Evolutionary conservation across 2,797 vertebrate species (phyloP), one percentile per base, ranked within the genome.

Genomic region (Sebastes steindachneri): DNA sequence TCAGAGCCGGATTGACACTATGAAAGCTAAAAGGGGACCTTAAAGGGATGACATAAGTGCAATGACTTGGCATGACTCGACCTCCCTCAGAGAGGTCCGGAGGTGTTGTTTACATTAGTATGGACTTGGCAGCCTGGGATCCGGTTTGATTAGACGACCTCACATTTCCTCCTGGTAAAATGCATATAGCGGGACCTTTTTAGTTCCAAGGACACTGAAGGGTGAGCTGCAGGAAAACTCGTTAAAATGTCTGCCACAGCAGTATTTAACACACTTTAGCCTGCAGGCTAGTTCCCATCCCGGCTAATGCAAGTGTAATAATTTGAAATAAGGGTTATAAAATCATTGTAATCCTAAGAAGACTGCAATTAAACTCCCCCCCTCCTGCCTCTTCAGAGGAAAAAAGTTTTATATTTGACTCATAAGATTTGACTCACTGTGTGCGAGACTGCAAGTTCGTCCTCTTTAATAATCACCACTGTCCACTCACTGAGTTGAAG

Each of bases 71-170:
- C 83, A 84, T 73, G 48, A 71, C 57, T 69, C 29, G 10, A 54
- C 74, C 51, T 86, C 79, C 73, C 75, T 57, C 63, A 4, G 65
- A 88, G 67, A 63, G 83, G 60, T 82, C 79, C 64, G 48, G 89
- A 94, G 90, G 89, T 94, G 94, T 91, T 95, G 92, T 93, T 95
- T 92, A 93, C 86, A 90, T 91, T 89, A 77, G 80, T 79, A 80
- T 91, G 86, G 81, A 83, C 85, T 91, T 93, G 89, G 90, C 92
- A 91, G 80, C 82, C 66, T 26, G 17, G 45, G 72, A 89, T 90
- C 82, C 68, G 76, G 88, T 80, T 80, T 85, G 83, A 82, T 88
- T 64, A 25, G 29, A 80, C 69, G 77, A 85, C 80, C 74, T 87
- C 68, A 68, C 82, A 86, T 89, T 89, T 85, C 79, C 72, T 79